Base-by-base conservation (phyloP, 2,888 invertebrate species). In the Ptychoptera albimana region DNA sequence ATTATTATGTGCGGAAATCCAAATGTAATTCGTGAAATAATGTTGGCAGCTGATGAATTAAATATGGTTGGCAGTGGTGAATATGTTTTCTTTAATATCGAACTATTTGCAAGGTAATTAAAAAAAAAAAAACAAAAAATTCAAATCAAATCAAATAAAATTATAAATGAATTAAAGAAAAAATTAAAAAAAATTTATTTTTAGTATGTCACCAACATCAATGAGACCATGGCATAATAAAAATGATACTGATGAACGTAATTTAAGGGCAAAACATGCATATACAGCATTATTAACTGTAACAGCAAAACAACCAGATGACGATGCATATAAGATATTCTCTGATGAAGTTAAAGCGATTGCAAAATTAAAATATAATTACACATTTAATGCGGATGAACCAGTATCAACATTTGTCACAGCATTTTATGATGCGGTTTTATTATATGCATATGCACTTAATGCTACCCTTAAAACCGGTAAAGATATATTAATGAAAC, bases 21-120 rank as follows among this genome's bases (percentile, higher is more conserved):
- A 1, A 75, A 75, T 50, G 85, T 87, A 2, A 86, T 96, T 39
- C 72, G 96, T 45, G 82, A 93, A 60, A 89, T 98, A 52, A 79
- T 97, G 73, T 67, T 97, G 55, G 89, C 89, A 8, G 97, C 97
- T 2, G 85, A 92, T 54, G 86, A 91, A 51, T 73, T 97, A 50
- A 86, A 88, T 55, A 97, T 98, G 91, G 86, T 92, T 51, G 82
- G 85, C 45, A 87, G 85, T 47, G 96, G 96, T 8, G 96, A 97
- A 69, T 98, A 96, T 66, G 91, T 94, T 43, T 94, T 98, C 72
- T 89, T 98, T 70, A 97, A 93, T 67, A 89, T 97, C 56, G 94
- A 96, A 63, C 73, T 97, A 34, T 94, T 92, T 65, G 88, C 88
- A 52, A 88, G 91, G 96, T 96, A 11, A 32, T 32, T 32, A 32